Percentiles rank a stretch among this genome's conserved stretches.
Conservation (phyloP, 2,797 vertebrate genomes). For the Notolepis coatsorum region DNA sequence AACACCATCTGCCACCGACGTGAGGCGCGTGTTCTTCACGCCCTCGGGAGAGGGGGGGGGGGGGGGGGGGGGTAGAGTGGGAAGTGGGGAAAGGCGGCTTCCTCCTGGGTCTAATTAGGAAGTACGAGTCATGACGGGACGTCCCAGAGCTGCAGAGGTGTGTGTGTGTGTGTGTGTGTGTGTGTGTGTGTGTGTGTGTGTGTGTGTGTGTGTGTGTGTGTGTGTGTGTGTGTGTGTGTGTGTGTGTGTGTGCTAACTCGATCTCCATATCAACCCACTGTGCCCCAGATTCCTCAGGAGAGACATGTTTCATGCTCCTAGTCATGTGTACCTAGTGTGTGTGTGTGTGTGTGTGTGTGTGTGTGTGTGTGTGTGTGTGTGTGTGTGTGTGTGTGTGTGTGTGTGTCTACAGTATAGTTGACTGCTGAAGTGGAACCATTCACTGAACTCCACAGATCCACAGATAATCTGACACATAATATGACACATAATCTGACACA, state of each 20-base stretch:
- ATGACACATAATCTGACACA: too few relatives aligned
- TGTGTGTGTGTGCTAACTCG: background rate
- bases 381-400: slow-evolving; percentile 3
- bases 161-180: background rate
- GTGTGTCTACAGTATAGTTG: background rate
- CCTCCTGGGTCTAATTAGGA: slow-evolving; percentile 51
- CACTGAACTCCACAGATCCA: background rate
- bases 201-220: background rate
- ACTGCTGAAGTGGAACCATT: slow-evolving; percentile 3
- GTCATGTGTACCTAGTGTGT: background rate
- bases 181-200: background rate
- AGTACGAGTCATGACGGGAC: slow-evolving; percentile 42
- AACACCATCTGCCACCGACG: slow-evolving; percentile 71
- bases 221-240: slow-evolving; percentile 1
- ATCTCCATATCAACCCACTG: background rate
- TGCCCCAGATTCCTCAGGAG: background rate
- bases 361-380: background rate
- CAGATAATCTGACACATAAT: too few relatives aligned
- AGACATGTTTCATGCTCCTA: background rate
- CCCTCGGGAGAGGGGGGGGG: slow-evolving; percentile 18
- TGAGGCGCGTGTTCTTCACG: slow-evolving; percentile 54
- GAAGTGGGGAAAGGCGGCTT: slow-evolving; percentile 17
- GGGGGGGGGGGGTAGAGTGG: slow-evolving; percentile 20
- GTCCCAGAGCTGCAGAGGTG: slow-evolving; percentile 13
- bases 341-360: background rate